Percentiles rank a stretch among this genome's conserved stretches.
Conservation (phyloP, 2,113 vertebrate species). For the Aegithalos caudatus region DNA sequence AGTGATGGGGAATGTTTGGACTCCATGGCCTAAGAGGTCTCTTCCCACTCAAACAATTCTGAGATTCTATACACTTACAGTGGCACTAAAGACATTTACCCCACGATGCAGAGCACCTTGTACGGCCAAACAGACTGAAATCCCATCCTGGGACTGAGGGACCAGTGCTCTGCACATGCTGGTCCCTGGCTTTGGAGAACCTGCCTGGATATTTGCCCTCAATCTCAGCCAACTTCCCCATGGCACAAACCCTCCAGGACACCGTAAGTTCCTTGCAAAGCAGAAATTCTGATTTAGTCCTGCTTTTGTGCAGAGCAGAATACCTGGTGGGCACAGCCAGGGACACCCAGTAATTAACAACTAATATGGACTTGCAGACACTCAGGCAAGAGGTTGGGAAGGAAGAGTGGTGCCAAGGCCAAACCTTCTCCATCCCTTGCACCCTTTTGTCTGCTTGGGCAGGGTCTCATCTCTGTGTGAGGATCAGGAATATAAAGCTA, state of each 20-base stretch:
- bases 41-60: neutral
- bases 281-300: neutral
- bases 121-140: neutral
- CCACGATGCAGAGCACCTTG: accelerated
- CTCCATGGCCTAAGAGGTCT: accelerated
- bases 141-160: accelerated
- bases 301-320: neutral
- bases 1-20: neutral
- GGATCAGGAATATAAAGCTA: neutral
- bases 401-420: neutral
- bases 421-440: neutral
- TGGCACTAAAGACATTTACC: neutral
- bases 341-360: neutral
- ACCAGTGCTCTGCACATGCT: neutral
- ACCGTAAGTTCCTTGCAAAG: accelerated
- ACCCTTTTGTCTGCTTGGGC: neutral
- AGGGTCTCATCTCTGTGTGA: neutral
- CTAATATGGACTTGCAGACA: neutral
- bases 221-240: neutral
- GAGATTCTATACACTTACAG: neutral
- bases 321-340: neutral
- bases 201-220: neutral
- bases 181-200: neutral
- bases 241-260: neutral
- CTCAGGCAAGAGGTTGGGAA: neutral